Evolutionary conservation across 1,140 invertebrate genomes (phyloP), one percentile per base, ranked within the genome.

Genomic region (Ptiloglossa arizonensis): DNA sequence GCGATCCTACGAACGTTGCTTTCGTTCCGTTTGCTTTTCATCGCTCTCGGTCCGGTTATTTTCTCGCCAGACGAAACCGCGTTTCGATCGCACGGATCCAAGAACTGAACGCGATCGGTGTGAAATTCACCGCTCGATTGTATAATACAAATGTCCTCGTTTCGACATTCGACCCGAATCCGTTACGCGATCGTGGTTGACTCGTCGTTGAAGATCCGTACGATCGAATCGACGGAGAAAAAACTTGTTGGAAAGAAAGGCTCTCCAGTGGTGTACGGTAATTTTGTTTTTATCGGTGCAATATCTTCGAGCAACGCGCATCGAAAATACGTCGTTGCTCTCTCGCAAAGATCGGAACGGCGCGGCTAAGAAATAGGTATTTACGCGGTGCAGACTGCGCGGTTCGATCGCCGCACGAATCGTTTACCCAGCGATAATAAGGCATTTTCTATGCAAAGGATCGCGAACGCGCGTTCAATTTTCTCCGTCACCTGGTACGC

Each of bases 401-500:
- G 22, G 35, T n/a, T 71, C 24, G 13, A 59, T n/a, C 6, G 24
- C 2, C 2, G n/a, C 22, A 15, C n/a, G 22, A 54, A 15, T 56
- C 32, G 67, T 57, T n/a, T 15, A n/a, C 56, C 50, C n/a, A 17
- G 0, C 41, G 22, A 11, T 66, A 67, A 74, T 66, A 48, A 35
- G 27, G 13, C 15, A n/a, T 74, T 74, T 41, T 35, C 5, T 27
- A 54, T 67, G 62, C 62, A 41, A 64, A 35, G 29, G 41, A 29
- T n/a, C 22, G 15, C 19, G 57, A 9, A 22, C 6, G 32, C 46
- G 59, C 1, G 19, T 6, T 29, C 60, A 73, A 73, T 66, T 73
- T 73, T 54, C 60, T 52, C 59, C 15, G 29, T 5, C 19, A 24
- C 24, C 24, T 17, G 24, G 9, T 24, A 41, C n/a, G 35, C 5